Base-by-base conservation (phyloP, 2,113 vertebrate species). In the Leptobrachium leishanense region DNA sequence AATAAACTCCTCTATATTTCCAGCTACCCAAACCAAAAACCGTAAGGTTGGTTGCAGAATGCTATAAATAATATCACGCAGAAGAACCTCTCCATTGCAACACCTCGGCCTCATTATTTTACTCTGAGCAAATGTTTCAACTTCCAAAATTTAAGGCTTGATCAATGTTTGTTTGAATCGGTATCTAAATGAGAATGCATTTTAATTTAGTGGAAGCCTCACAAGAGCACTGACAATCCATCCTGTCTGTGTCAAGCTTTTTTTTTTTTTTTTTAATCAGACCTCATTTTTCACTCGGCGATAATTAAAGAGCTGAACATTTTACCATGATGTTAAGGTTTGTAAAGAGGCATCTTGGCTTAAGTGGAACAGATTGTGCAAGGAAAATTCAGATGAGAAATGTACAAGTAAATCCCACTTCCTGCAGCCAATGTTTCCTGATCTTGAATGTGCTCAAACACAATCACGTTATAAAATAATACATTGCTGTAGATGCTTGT, bases 191-290 rank as follows among this genome's bases (percentile, higher is more conserved):
- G 77, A 72, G 62, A 72, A 79, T 72, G 46, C 64, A 79, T 79
- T 79, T 79, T 72, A 78, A 79, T 79, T 79, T 72, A 79, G 69
- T 79, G 69, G 44, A 72, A 72, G 77, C 43, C 69, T 79, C 44
- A 6, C 69, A 72, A 39, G 69, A 41, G 55, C 77, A 79, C 53
- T 66, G 69, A 79, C 69, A 72, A 79, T 79, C 66, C 77, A 79
- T 79, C 62, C 69, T 66, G 44, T 59, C 50, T 62, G 43, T 79
- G 69, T 79, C 62, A 72, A 44, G 40, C 39, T 66, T 42, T 71
- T 31, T 31, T 31, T 31, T 31, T 31, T 75, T 69, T 79, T 76
- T 72, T 73, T 67, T 59, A 68, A 73, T 73, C 69, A 79, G 69
- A 66, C 77, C 69, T 79, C 69, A 66, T 79, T 72, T 79, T 74